phyloP scores from a whole-genome alignment of 2,888 invertebrate species.

The Sturmia bella region DNA sequence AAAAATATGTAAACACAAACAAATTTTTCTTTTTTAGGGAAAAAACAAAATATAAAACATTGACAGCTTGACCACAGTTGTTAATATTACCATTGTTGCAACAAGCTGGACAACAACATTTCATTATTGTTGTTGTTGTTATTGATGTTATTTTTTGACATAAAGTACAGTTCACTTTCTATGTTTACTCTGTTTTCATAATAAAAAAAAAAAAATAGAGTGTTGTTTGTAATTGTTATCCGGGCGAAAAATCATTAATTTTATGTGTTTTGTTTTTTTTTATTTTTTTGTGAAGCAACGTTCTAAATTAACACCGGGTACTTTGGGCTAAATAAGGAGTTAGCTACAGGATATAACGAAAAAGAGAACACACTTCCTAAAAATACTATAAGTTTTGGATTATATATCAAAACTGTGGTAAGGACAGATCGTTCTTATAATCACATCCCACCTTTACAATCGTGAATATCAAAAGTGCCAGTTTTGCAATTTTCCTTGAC shows the following conservation, averaged over 20 bases:
- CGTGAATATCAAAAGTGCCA: too few species aligned
- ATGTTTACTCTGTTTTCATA: constrained; percentile 49
- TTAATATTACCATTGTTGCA: constrained; percentile 68
- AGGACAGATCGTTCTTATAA: too few species aligned
- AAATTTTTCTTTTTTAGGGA: constrained; percentile 25
- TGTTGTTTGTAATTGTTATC: constrained; percentile 77
- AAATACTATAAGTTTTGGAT: too few species aligned
- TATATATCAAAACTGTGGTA: too few species aligned
- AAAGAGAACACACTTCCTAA: too few species aligned
- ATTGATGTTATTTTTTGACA: constrained; percentile 68
- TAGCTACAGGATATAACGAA: too few species aligned
- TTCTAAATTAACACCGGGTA: constrained; percentile 5
- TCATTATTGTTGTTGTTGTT: constrained; percentile 61
- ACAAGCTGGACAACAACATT: constrained; percentile 33
- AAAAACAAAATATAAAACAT: constrained; percentile 59
- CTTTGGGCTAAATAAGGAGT: not conserved
- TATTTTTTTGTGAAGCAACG: not conserved
- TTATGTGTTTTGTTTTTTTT: constrained; percentile 71
- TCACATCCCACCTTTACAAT: too few species aligned
- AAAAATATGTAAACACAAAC: constrained; percentile 33
- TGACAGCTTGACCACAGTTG: constrained; percentile 79
- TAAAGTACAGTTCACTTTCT: constrained; percentile 74
- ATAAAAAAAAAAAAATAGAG: constrained; percentile 39
- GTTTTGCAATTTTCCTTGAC: too few species aligned
- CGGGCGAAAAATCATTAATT: constrained; percentile 80